A percentile compares a stretch with the other conserved stretches of the same genome.
Conservation (phyloP, 1,140 invertebrate species). For the Drosophila malerkotliana region DNA sequence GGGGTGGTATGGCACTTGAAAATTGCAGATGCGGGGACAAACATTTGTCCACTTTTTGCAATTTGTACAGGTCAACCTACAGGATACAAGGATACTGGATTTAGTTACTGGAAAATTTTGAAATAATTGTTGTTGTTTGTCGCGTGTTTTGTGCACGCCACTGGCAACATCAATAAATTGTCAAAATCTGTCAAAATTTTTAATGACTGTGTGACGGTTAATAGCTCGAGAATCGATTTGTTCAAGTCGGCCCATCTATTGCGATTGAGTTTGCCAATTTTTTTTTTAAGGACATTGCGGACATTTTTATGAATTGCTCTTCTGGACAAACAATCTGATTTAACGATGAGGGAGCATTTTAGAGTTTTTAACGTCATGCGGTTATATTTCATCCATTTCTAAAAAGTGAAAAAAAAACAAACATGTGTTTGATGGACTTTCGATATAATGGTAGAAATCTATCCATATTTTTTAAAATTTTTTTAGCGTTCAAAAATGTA, state of each 20-base stretch:
- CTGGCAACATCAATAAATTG: slow-evolving; percentile 74
- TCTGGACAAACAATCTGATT: slow-evolving; percentile 31
- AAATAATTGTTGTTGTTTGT: slow-evolving; percentile 66
- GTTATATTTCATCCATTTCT: slow-evolving; percentile 36
- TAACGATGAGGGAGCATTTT: slow-evolving; percentile 43
- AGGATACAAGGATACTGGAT: neutral
- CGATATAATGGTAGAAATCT: neutral
- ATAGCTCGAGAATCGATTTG: slow-evolving; percentile 73
- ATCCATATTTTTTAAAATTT: no score
- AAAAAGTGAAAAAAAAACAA: slow-evolving; percentile 6
- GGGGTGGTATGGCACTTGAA: slow-evolving; percentile 40
- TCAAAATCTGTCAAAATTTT: slow-evolving; percentile 79
- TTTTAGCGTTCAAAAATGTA: no score
- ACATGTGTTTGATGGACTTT: slow-evolving; percentile 35
- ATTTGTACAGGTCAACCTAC: slow-evolving; percentile 70
- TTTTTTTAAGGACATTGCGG: slow-evolving; percentile 45
- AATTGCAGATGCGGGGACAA: slow-evolving; percentile 59
- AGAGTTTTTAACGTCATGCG: slow-evolving; percentile 55
- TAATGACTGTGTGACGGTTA: slow-evolving; percentile 79
- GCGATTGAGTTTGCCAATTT: slow-evolving; percentile 40
- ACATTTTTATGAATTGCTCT: slow-evolving; percentile 69
- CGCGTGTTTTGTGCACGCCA: slow-evolving; percentile 46
- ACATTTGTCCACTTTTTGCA: slow-evolving; percentile 81
- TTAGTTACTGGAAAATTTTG: slow-evolving; percentile 24
- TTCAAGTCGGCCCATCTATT: slow-evolving; percentile 50